Conservation (phyloP, 2,797 vertebrate genomes). For the Poecile montanus region DNA sequence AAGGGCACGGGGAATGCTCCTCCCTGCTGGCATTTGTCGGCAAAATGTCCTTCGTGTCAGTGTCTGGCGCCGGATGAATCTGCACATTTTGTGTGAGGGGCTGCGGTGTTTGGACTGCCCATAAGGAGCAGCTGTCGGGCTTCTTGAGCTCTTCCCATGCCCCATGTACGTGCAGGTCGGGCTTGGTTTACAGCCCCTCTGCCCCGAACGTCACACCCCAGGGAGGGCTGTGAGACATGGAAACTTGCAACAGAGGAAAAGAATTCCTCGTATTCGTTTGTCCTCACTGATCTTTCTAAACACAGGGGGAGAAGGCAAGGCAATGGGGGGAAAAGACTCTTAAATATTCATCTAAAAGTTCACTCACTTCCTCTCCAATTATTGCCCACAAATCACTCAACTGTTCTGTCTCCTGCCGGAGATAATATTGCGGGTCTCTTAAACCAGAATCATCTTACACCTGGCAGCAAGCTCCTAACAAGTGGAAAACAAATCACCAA, state of each 20-base stretch:
- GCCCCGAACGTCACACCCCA: not conserved
- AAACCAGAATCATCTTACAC: not conserved
- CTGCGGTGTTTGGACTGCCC: not conserved
- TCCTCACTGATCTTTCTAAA: not conserved
- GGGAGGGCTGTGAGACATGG: not conserved
- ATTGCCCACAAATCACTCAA: not conserved
- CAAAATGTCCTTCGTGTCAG: not conserved
- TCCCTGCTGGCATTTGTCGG: not conserved
- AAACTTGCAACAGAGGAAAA: not conserved
- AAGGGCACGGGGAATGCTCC: not conserved
- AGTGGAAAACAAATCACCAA: not conserved
- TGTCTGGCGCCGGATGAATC: conserved; percentile 17
- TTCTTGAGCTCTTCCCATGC: not conserved
- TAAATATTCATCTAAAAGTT: not conserved
- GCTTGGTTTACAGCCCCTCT: not conserved
- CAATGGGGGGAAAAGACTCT: not conserved
- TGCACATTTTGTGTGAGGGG: conserved; percentile 1
- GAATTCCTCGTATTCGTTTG: not conserved
- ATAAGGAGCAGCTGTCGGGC: not conserved
- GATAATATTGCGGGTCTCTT: not conserved
- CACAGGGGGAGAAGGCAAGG: not conserved
- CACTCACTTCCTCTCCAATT: not conserved
- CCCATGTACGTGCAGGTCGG: accelerated
- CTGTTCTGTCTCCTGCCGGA: not conserved
- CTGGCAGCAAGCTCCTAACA: not conserved